Evolutionary conservation across 2,888 invertebrate genomes (phyloP).

Genomic region (Hermaeophaga mercurialis): DNA sequence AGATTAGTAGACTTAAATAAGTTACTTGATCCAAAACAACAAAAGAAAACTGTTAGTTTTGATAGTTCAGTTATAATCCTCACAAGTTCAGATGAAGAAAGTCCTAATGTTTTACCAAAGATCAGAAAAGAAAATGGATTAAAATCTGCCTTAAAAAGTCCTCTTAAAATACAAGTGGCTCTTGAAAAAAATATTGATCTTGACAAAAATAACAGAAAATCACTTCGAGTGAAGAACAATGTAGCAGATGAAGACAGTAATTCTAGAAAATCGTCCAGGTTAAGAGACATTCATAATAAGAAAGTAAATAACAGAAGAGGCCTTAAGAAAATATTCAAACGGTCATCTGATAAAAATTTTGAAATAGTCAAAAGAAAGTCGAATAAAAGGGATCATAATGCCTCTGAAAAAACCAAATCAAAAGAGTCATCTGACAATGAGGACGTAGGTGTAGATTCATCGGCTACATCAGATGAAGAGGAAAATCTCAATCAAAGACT

Average conservation of each 20-base stretch:
- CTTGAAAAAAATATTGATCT: too few species aligned
- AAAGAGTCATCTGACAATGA: not conserved
- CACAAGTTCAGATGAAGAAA: constrained; percentile 50
- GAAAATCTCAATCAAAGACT: constrained; percentile 36
- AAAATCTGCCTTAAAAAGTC: not conserved
- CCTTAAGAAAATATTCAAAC: constrained; percentile 25
- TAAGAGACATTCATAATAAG: constrained; percentile 11
- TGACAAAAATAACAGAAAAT: constrained; percentile 1
- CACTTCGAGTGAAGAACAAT: not conserved
- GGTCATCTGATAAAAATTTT: constrained; percentile 13
- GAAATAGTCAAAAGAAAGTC: constrained; percentile 19
- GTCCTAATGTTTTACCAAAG: not conserved
- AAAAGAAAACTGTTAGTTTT: constrained; percentile 41
- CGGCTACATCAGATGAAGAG: constrained; percentile 17
- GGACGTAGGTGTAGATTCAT: constrained; percentile 7
- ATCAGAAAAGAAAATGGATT: not conserved
- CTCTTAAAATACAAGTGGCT: not conserved
- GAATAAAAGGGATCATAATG: not conserved
- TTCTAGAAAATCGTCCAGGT: constrained; percentile 20
- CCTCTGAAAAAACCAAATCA: constrained; percentile 7
- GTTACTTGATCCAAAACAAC: constrained; percentile 47
- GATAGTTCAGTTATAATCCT: constrained; percentile 48
- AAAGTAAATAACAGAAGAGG: constrained; percentile 15
- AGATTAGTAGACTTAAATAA: constrained; percentile 54
- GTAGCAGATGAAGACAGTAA: constrained; percentile 3